These are phyloP conservation scores for Alcis repandata DNA, from an alignment of 2,888 invertebrate species.

Conservation along the genomic window DNA sequence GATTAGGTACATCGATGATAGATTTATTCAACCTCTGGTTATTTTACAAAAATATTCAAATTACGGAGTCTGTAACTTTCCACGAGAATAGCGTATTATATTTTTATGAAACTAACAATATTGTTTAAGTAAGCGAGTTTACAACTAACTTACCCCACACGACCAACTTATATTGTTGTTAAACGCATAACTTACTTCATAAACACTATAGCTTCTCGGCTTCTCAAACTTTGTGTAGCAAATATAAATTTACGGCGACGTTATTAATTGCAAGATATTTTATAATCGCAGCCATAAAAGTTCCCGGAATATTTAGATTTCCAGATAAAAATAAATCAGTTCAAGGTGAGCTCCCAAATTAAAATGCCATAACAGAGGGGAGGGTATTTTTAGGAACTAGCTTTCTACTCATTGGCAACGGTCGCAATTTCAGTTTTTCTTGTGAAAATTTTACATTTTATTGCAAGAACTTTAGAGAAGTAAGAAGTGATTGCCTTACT, in stretches of 20 bases:
- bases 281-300: conserved; percentile 35
- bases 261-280: conserved; percentile 24
- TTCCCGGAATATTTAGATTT: conserved; percentile 39
- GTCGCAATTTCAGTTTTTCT: conserved; percentile 11
- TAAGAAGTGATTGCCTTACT: too few species aligned
- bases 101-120: too few species aligned
- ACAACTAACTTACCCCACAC: too few species aligned
- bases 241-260: background rate
- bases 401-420: conserved; percentile 12
- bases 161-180: too few species aligned
- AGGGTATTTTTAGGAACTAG: conserved; percentile 36
- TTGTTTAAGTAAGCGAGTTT: too few species aligned
- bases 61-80: too few species aligned
- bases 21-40: too few species aligned
- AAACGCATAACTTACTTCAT: too few species aligned
- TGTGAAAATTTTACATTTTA: background rate
- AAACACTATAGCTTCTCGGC: too few species aligned
- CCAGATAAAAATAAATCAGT: conserved; percentile 43
- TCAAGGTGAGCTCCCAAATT: conserved; percentile 46
- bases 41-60: too few species aligned
- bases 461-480: background rate
- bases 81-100: too few species aligned
- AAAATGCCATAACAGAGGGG: conserved; percentile 42
- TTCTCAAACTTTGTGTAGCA: background rate
- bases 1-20: too few species aligned